Conservation (phyloP, 1,140 invertebrate genomes). For the Neuroterus valhalla region DNA sequence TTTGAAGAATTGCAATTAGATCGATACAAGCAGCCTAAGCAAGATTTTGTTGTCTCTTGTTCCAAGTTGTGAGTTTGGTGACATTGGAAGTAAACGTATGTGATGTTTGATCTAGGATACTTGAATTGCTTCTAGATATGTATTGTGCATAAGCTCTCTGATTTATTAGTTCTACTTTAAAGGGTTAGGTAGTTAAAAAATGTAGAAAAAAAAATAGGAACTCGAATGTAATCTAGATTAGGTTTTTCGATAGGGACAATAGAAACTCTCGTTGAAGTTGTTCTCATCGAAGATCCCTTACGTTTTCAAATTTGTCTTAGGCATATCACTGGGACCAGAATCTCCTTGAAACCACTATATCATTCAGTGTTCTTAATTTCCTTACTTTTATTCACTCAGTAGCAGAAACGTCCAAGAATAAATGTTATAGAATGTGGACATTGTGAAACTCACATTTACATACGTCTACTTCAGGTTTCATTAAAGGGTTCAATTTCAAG, state of each 20-base stretch:
- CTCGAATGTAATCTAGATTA: background rate
- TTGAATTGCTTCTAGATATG: conserved; percentile 8
- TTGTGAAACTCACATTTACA: conserved; percentile 1
- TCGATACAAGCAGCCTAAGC: background rate
- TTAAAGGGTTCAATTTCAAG: background rate
- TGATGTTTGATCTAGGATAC: background rate
- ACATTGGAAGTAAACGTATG: conserved; percentile 7
- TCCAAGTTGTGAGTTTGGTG: background rate
- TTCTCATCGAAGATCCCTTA: background rate
- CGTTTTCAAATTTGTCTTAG: conserved; percentile 7
- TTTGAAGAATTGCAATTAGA: too few species aligned
- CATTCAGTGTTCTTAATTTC: conserved; percentile 11
- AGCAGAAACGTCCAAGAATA: background rate
- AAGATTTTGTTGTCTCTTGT: background rate
- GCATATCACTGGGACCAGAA: conserved; percentile 19
- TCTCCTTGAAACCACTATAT: conserved; percentile 3
- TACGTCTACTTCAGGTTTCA: conserved; percentile 6
- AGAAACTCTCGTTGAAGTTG: background rate
- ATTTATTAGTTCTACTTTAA: conserved; percentile 10
- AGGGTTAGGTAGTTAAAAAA: background rate
- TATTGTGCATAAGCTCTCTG: conserved; percentile 24
- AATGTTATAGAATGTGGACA: conserved; percentile 9
- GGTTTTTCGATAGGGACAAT: background rate
- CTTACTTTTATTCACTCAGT: conserved; percentile 1
- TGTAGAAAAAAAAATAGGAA: conserved; percentile 9